Evolutionary conservation across 2,113 vertebrate genomes (phyloP), one percentile per base, ranked within the genome.

Genomic region (Pyxicephalus adspersus): DNA sequence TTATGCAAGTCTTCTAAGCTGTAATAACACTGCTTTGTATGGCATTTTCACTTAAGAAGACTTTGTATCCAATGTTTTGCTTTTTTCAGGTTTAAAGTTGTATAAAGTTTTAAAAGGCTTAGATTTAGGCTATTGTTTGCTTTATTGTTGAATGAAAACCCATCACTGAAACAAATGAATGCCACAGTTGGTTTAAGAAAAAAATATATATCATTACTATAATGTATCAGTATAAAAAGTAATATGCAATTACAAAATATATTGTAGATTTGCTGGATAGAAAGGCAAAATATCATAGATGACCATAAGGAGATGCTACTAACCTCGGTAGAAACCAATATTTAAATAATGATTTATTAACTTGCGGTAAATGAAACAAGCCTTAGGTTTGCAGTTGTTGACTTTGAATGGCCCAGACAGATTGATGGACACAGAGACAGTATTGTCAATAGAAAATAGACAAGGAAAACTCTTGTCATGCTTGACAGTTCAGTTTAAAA

Each of bases 1-100:
- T 90, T 90, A 84, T 91, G 84, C 80, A 84, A 76, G 63, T 85
- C 84, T 86, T 84, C 85, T 82, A 81, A 63, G 74, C 66, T 63
- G 78, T 83, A 84, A 76, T 86, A 86, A 84, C 86, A 65, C 71
- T 83, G 71, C 84, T 88, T 70, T 84, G 23, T 84, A 81, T 38
- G 85, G 71, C 74, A 66, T 83, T 83, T 82, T 81, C 86, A 64
- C 55, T 83, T 54, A 83, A 80, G 65, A 70, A 85, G 77, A 19
- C 55, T 63, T 38, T 9, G 6, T 75, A 1, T 72, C 26, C 83
- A 52, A 58, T 28, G 77, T 85, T 26, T 81, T 34, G 38, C 23
- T 15, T 83, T 80, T 75, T 23, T 57, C 54, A 81, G 34, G 23
- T 80, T 73, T 76, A 5, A 78, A 64, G 82, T 74, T 77, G 64